A percentile compares a stretch with the other conserved stretches of the same genome.
phyloP scores from a whole-genome alignment of 2,797 vertebrate genomes.

The Muscicapa comitata region DNA sequence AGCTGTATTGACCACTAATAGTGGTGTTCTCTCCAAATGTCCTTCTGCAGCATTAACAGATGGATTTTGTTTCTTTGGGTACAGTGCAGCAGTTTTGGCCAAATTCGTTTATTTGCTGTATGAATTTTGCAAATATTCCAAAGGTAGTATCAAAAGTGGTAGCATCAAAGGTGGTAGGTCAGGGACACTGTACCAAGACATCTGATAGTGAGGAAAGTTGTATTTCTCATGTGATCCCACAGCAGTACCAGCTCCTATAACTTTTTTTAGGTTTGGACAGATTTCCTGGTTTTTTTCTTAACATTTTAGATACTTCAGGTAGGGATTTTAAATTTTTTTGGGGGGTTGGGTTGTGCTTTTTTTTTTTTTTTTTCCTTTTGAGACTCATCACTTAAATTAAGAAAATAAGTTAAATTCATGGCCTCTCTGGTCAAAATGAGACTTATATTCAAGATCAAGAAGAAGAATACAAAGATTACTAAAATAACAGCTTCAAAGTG shows the following conservation, averaged over 20 bases:
- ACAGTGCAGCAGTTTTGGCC: not conserved
- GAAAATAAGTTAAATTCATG: not conserved
- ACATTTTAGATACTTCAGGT: not conserved
- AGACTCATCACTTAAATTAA: not conserved
- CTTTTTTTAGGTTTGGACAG: not conserved
- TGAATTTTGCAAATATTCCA: not conserved
- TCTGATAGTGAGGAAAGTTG: not conserved
- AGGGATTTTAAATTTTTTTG: not conserved
- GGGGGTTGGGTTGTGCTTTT: no score
- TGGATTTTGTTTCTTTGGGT: not conserved
- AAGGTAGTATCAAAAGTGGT: no score
- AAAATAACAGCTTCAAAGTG: not conserved
- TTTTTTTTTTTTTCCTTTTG: not conserved
- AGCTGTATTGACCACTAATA: fast-evolving
- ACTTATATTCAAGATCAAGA: not conserved
- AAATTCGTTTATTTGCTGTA: not conserved
- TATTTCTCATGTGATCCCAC: not conserved
- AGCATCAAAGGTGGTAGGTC: no score
- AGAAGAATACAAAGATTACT: not conserved
- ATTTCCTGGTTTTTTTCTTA: not conserved
- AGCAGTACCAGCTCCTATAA: not conserved
- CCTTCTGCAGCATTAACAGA: not conserved
- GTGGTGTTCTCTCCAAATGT: not conserved
- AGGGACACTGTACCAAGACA: not conserved
- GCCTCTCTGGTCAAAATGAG: not conserved